Evolutionary conservation across 1,140 invertebrate species (phyloP).

Genomic region (Aphaenogaster ashmeadi): DNA sequence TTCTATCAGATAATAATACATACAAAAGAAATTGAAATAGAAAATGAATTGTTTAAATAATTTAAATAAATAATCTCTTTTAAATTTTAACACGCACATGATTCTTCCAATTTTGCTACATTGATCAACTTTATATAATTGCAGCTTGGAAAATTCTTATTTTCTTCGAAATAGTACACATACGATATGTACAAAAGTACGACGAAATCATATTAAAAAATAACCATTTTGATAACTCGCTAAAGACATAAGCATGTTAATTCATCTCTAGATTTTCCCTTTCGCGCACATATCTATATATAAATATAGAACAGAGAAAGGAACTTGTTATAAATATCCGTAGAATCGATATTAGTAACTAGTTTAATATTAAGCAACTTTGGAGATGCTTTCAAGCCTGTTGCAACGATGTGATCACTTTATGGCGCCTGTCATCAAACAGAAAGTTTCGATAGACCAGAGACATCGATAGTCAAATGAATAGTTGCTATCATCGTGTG

Average conservation of each 20-base stretch:
- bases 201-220: not conserved
- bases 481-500: not conserved
- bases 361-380: slow-evolving; percentile 56
- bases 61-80: not conserved
- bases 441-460: slow-evolving; percentile 39
- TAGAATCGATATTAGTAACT: slow-evolving; percentile 25
- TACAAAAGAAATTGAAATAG: not conserved
- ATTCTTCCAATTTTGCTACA: not conserved
- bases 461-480: slow-evolving; percentile 28
- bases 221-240: not conserved
- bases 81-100: not conserved
- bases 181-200: not conserved
- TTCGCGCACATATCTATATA: not conserved
- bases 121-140: not conserved
- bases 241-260: not conserved
- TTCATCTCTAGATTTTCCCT: not conserved
- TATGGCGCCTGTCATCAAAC: slow-evolving; percentile 30
- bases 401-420: slow-evolving; percentile 20
- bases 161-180: no score
- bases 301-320: not conserved
- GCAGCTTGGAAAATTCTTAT: no score
- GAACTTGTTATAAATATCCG: not conserved
- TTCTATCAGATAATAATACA: not conserved
- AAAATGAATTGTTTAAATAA: not conserved
- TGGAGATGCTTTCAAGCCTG: slow-evolving; percentile 21